Base-by-base conservation (phyloP, 2,797 vertebrate species). In the Poecilia velifera region DNA sequence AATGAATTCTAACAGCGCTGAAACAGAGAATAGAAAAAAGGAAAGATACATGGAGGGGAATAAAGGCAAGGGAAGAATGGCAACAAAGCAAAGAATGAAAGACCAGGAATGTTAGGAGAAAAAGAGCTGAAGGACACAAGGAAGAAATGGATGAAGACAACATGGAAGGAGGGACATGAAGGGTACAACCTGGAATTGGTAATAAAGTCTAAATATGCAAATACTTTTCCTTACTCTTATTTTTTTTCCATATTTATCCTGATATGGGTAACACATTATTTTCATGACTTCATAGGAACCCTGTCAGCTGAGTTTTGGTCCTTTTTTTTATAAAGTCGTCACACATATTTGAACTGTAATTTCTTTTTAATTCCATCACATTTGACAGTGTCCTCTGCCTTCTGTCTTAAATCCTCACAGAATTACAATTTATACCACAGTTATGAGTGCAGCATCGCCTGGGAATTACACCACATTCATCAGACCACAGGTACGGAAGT, bases 341-440 rank as follows among this genome's bases (percentile, higher is more conserved):
- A 8, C 9, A 28, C 31, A 22, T 55, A 55, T 14, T 72, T 72
- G 70, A 46, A 5, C 10, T 66, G 5, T 0, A 39, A 4, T 0
- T 53, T 20, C 28, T 25, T 0, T 73, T 20, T 31, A 18, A 34
- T 18, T 36, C 25, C 82, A 1, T 1, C 0, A 41, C 81, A 43
- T 43, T 39, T 74, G 0, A 84, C n/a, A 0, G 1, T 28, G 13
- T 73, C 0, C 1, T 1, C 3, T 51, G 16, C 71, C n/a, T 72
- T 2, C 41, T 81, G 1, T 77, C 47, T 76, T 74, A 0, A 77
- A 74, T 66, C 85, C 41, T 88, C 76, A 20, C 82, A 96, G 96
- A 34, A 83, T 81, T 7, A 96, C 96, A 0, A 77, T 96, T 76
- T 96, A 96, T 79, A 96, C 96, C 2, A 96, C 96, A 34, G 74